Base-by-base conservation (phyloP, 2,113 vertebrate genomes). In the Macrotis lagotis region DNA sequence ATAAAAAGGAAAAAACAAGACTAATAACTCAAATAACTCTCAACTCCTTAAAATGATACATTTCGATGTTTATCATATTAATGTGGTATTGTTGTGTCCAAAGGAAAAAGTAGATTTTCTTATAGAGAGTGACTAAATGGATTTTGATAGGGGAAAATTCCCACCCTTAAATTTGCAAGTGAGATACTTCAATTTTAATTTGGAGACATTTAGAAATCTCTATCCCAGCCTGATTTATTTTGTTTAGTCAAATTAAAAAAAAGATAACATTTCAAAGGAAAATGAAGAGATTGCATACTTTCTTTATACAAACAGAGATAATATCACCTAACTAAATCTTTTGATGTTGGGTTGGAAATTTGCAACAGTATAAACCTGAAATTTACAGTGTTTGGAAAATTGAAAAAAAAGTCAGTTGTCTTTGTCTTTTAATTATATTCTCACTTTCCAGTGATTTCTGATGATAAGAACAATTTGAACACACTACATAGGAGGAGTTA, bases 1-100 rank as follows among this genome's bases (percentile, higher is more conserved):
- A 94, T 89, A 90, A 92, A 94, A 44, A 49, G 52, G 93, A 95
- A 19, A 93, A 49, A 91, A 59, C 53, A 51, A 90, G 53, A 52
- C 92, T 24, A 90, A 50, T 48, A 89, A 88, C 74, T 94, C 83
- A 24, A 51, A 48, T 88, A 89, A 28, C n/a, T 74, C 88, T 8
- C 12, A 91, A 16, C 55, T 89, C 52, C 1, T 88, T 25, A 52
- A 90, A 55, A 31, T 12, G 47, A 93, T 48, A 96, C 49, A 91
- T 51, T 88, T 91, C 92, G 94, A 88, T 51, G 49, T 88, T 92
- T 93, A 50, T 11, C 53, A 91, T 93, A 74, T 28, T 28, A 95
- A 95, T 94, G 90, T 48, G 3, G 0, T 25, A 37, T 91, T 91
- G 25, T 93, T 83, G 28, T 74, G 16, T 74, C 83, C 48, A 91